These are phyloP conservation scores for Oriolus oriolus DNA, from an alignment of 2,113 vertebrate species.

Conservation along the genomic window DNA sequence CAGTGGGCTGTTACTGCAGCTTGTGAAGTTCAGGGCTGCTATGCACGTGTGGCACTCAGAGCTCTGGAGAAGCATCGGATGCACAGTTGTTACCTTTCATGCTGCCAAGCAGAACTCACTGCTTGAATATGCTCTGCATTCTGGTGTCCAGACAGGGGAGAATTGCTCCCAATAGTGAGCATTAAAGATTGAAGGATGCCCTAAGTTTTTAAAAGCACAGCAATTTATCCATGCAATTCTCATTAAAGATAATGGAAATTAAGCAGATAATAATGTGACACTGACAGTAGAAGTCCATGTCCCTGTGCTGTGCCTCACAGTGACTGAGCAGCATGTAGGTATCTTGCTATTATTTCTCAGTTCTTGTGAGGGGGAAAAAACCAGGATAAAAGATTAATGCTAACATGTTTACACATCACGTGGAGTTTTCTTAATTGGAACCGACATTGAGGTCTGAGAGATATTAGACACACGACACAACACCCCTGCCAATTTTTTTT, in stretches of 20 bases:
- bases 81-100: not conserved
- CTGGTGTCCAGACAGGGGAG: not conserved
- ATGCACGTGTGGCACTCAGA: not conserved
- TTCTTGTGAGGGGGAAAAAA: not conserved
- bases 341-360: not conserved
- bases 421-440: conserved; percentile 26
- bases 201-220: not conserved
- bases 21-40: not conserved
- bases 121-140: not conserved
- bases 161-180: not conserved
- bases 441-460: not conserved
- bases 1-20: not conserved
- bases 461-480: not conserved
- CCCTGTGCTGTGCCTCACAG: not conserved
- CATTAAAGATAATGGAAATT: not conserved
- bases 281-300: not conserved
- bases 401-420: conserved; percentile 4
- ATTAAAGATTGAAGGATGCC: not conserved
- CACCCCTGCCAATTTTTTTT: not conserved
- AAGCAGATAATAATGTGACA: not conserved
- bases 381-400: not conserved
- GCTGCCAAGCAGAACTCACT: not conserved
- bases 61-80: not conserved
- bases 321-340: not conserved
- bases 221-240: not conserved